Evolutionary conservation across 2,113 vertebrate genomes (phyloP), one percentile per base, ranked within the genome.

Genomic region (Erinaceus europaeus): DNA sequence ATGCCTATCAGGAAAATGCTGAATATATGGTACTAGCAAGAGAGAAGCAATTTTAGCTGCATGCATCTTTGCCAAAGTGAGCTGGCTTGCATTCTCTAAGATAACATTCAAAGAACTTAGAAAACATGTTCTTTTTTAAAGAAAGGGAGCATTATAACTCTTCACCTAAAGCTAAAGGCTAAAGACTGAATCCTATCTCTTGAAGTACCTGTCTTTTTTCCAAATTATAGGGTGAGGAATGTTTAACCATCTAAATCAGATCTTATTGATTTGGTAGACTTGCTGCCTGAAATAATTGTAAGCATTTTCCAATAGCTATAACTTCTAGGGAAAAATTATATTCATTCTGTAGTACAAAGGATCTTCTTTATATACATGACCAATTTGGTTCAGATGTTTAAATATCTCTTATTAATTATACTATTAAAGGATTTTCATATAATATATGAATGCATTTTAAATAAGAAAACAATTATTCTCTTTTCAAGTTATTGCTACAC

Each of bases 291-390:
- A 93, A 91, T 95, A 94, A 90, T 96, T 86, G 92, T 94, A 93
- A 95, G 80, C 97, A 75, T 38, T 95, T 95, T 92, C 46, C 88
- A 96, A 91, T 90, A 78, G 32, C 61, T 93, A 25, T 94, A 69
- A 72, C 82, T 97, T 96, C 68, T 23, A 92, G 85, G 82, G 69
- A 32, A 95, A n/a, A 96, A 96, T 95, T 27, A 93, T 80, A 90
- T 11, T 84, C 12, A 92, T 91, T 94, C 95, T 81, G 38, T 89
- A 80, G 62, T 93, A 91, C 93, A 94, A 95, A 95, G 95, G 89
- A 85, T 82, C 92, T 89, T 44, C 15, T 71, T 14, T 18, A 21
- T 67, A 69, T 65, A 90, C 40, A 40, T 44, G 84, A 57, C 94
- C 93, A 92, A 12, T 78, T 91, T 72, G 20, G 27, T 91, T 81